Evolutionary conservation across 1,140 invertebrate genomes (phyloP).

Genomic region (Paramacrobiotus metropolitanus): DNA sequence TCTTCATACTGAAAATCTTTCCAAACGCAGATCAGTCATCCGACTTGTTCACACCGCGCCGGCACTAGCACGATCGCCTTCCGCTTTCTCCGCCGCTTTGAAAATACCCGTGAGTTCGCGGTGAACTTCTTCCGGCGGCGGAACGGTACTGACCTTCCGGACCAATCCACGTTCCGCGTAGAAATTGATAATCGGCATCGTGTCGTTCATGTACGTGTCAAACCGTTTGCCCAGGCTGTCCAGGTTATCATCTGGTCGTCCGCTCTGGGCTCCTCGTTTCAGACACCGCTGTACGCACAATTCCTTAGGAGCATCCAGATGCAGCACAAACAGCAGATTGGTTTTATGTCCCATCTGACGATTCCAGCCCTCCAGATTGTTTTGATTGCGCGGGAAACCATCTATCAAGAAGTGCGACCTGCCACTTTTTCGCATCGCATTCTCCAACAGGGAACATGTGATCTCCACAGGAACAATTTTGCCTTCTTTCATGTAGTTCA

Average conservation of each 20-base stretch:
- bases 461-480: conserved; percentile 96
- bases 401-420: conserved; percentile 78
- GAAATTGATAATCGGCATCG: conserved; percentile 74
- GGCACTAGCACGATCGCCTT: no score
- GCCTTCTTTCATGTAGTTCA: conserved; percentile 71
- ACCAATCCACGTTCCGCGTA: conserved; percentile 50
- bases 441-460: conserved; percentile 72
- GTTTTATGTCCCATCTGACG: conserved; percentile 58
- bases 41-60: no score
- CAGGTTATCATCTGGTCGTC: conserved; percentile 76
- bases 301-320: conserved; percentile 69
- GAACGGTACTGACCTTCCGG: conserved; percentile 45
- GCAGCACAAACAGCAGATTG: conserved; percentile 63
- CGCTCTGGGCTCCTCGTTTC: conserved; percentile 61
- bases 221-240: conserved; percentile 75
- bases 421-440: conserved; percentile 30
- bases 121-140: conserved; percentile 37
- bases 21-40: no score
- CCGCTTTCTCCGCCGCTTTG: background rate
- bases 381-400: conserved; percentile 88
- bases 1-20: no score
- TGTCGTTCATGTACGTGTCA: conserved; percentile 63
- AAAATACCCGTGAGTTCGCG: background rate
- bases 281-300: conserved; percentile 59
- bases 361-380: conserved; percentile 91